These are phyloP conservation scores for Crax fasciolata DNA, from an alignment of 2,797 vertebrate species.

Conservation along the genomic window DNA sequence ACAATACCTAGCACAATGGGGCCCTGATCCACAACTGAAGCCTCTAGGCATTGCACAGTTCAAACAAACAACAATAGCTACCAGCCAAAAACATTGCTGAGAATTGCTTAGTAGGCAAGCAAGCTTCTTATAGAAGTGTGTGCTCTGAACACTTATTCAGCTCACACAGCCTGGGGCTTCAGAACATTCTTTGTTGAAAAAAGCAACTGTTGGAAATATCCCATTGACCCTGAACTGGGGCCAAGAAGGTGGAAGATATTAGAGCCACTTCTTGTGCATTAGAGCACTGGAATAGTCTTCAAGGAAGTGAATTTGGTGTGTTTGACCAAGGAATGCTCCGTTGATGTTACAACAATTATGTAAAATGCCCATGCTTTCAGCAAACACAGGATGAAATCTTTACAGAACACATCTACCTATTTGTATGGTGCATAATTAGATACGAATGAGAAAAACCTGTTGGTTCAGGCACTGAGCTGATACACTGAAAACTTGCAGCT, in stretches of 20 bases:
- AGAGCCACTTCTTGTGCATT: background rate
- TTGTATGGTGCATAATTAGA: background rate
- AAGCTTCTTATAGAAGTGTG: conserved; percentile 73
- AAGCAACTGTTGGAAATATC: conserved; percentile 44
- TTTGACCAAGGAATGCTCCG: conserved; percentile 30
- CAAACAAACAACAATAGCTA: conserved; percentile 71
- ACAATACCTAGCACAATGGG: conserved; percentile 61
- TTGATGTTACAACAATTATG: background rate
- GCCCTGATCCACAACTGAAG: conserved; percentile 55
- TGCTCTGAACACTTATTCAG: conserved; percentile 46
- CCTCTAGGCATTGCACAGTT: conserved; percentile 67
- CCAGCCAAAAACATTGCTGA: conserved; percentile 62
- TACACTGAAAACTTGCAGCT: background rate
- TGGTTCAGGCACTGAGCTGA: background rate
- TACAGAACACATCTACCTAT: background rate
- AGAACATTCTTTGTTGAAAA: conserved; percentile 63
- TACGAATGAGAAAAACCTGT: rapidly evolving
- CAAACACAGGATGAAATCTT: background rate
- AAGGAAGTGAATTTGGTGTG: background rate
- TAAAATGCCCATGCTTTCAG: background rate
- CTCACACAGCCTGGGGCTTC: conserved; percentile 56
- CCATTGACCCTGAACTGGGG: conserved; percentile 49
- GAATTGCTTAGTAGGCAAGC: conserved; percentile 67
- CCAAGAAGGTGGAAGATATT: conserved; percentile 35
- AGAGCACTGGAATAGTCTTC: conserved; percentile 10